Conservation (phyloP, 2,888 invertebrate species). For the Dromius quadrimaculatus region DNA sequence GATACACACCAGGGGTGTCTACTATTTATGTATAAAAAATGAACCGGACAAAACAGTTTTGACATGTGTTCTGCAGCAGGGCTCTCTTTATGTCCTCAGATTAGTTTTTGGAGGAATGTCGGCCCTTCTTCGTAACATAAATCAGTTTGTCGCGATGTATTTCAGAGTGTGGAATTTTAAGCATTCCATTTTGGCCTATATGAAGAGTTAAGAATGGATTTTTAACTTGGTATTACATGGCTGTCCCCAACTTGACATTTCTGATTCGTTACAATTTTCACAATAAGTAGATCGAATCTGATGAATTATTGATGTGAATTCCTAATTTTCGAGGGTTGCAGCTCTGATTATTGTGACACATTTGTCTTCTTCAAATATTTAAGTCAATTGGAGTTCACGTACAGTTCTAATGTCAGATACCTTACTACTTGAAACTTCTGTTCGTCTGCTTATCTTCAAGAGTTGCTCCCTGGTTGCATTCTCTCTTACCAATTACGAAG, state of each 20-base stretch:
- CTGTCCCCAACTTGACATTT: conserved; percentile 14
- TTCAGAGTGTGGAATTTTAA: conserved; percentile 38
- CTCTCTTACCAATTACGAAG: too few species aligned
- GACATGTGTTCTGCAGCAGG: conserved; percentile 44
- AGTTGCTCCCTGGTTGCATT: too few species aligned
- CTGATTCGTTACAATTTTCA: conserved; percentile 21
- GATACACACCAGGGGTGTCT: conserved; percentile 44
- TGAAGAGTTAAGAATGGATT: conserved; percentile 14
- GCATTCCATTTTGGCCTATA: conserved; percentile 28
- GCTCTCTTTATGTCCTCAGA: conserved; percentile 43
- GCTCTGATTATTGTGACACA: neutral
- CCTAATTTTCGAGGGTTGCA: neutral
- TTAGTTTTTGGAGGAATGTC: conserved; percentile 48
- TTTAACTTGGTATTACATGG: conserved; percentile 17
- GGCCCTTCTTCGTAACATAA: conserved; percentile 17
- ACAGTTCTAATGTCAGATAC: neutral
- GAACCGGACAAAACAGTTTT: conserved; percentile 48
- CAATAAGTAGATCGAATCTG: neutral
- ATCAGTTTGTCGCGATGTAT: conserved; percentile 13
- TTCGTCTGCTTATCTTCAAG: too few species aligned
- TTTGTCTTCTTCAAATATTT: neutral
- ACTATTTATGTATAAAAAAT: conserved; percentile 50
- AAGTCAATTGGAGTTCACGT: neutral
- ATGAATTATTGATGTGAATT: neutral
- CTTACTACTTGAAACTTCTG: neutral